phyloP scores from a whole-genome alignment of 2,888 invertebrate genomes.

The Cantharis lateralis region DNA sequence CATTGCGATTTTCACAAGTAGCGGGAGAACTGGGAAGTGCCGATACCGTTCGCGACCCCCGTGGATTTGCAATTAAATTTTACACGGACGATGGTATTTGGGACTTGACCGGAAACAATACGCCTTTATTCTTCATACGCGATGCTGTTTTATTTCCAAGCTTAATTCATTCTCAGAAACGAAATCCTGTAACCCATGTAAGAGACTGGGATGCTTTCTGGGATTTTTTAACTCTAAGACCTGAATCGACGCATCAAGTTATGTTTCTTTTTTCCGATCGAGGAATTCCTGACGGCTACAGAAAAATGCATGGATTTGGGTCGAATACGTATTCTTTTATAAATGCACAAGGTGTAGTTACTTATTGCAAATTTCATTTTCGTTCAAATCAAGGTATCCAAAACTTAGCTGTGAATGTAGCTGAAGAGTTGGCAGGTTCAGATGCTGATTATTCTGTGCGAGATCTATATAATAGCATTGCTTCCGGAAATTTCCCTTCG shows the following conservation, averaged over 20 bases:
- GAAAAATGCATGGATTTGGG: conserved; percentile 80
- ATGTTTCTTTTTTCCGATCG: conserved; percentile 88
- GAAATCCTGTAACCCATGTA: conserved; percentile 89
- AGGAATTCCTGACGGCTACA: conserved; percentile 89
- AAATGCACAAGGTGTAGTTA: conserved; percentile 69
- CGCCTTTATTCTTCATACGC: conserved; percentile 90
- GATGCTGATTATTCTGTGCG: conserved; percentile 90
- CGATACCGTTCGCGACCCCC: conserved; percentile 86
- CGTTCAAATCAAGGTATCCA: conserved; percentile 90
- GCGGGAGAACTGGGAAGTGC: conserved; percentile 90
- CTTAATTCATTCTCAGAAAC: conserved; percentile 95
- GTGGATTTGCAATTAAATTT: conserved; percentile 93
- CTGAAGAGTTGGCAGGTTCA: conserved; percentile 68
- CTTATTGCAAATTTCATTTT: conserved; percentile 92
- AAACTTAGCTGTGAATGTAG: conserved; percentile 71
- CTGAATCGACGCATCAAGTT: conserved; percentile 85
- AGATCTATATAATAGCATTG: conserved; percentile 90
- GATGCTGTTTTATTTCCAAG: conserved; percentile 90
- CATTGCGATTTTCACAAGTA: conserved; percentile 82
- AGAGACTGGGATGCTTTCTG: conserved; percentile 95
- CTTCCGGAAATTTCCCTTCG: conserved; percentile 70
- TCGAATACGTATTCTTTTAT: conserved; percentile 92
- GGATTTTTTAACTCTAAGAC: conserved; percentile 89
- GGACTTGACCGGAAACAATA: conserved; percentile 93
- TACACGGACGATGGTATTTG: conserved; percentile 92